Evolutionary conservation across 2,888 invertebrate genomes (phyloP), one percentile per base, ranked within the genome.

Genomic region (Oegoconia quadripuncta): DNA sequence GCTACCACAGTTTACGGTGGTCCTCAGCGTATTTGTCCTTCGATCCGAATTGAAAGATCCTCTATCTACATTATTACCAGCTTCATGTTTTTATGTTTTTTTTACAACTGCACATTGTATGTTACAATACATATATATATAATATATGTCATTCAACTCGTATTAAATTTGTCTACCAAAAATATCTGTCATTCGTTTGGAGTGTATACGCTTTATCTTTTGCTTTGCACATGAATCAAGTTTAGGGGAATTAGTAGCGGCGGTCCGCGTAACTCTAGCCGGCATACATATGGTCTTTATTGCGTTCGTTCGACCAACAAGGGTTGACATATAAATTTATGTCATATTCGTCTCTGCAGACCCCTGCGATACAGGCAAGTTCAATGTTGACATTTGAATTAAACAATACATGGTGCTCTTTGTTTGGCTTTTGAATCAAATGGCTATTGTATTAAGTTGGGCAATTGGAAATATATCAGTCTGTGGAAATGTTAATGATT

Each of bases 371-470:
- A 58, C 52, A 64, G 64, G 58, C 58, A 74, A 75, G 74, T 78
- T 81, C 76, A 76, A 80, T 79, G 78, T 80, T 84, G 83, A 86
- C 82, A 80, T 78, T 83, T 76, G 64, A 71, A 74, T 77, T 73
- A 65, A 57, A 68, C 67, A 71, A 71, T 79, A 83, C 79, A 82
- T 81, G 66, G 33, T 70, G 83, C 56, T 69, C 59, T 60, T 61
- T 63, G 58, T 61, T 71, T 63, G 55, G 57, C 52, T 52, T 60
- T 59, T 55, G 54, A 68, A 70, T 67, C 55, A 58, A 68, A 69
- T 70, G 65, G 60, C 69, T 58, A 41, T 44, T 38, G 66, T 68
- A 69, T 65, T 65, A 52, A 48, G 54, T 55, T 60, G 56, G 62
- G 44, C 54, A 53, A 55, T 55, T 50, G 41, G 41, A 48, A 50